Conservation (phyloP, 2,888 invertebrate genomes). For the Habroteleia sp. region DNA sequence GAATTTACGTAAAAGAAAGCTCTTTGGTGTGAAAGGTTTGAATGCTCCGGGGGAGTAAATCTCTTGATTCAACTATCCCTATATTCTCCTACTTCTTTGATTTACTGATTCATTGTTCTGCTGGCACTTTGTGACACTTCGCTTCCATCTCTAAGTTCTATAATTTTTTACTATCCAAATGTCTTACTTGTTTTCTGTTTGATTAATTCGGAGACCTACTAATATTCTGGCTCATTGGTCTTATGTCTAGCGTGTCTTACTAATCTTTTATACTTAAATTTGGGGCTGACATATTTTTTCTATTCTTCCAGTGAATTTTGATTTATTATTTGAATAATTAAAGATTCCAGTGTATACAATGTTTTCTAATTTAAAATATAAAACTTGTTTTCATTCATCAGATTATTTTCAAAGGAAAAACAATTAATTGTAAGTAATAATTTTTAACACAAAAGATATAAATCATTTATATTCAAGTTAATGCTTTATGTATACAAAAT, state of each 20-base stretch:
- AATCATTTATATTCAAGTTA: no score
- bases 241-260: conserved; percentile 14
- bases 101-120: conserved; percentile 55
- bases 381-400: no score
- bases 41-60: conserved; percentile 43
- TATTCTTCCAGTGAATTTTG: no score
- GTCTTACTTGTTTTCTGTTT: conserved; percentile 46
- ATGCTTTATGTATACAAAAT: no score
- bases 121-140: conserved; percentile 43
- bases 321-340: no score
- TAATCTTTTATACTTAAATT: conserved; percentile 26
- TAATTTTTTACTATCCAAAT: conserved; percentile 45
- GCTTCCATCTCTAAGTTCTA: conserved; percentile 29
- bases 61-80: conserved; percentile 54
- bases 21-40: conserved; percentile 40
- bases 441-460: no score
- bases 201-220: conserved; percentile 44
- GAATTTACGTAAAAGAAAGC: conserved; percentile 42
- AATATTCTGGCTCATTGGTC: conserved; percentile 37
- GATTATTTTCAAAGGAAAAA: no score
- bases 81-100: conserved; percentile 39
- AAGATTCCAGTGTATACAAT: no score
- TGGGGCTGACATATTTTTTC: conserved; percentile 14
- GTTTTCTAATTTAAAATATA: no score
- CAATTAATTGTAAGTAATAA: no score